Conservation (phyloP, 2,888 invertebrate genomes). For the Dynastes tityus region DNA sequence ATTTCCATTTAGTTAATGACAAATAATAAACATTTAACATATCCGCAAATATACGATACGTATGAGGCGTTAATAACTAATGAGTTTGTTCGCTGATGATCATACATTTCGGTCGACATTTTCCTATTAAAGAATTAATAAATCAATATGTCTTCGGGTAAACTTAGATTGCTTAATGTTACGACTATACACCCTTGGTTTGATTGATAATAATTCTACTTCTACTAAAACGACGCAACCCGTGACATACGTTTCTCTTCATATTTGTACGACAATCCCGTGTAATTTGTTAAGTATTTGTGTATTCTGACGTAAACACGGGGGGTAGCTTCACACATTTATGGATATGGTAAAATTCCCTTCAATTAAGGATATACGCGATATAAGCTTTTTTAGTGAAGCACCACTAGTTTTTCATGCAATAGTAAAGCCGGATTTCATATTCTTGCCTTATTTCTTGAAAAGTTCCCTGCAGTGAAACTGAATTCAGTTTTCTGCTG, state of each 20-base stretch:
- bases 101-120: slow-evolving; percentile 18
- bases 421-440: too few relatives aligned
- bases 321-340: too few relatives aligned
- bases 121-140: slow-evolving; percentile 39
- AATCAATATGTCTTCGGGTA: slow-evolving; percentile 25
- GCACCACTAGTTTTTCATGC: too few relatives aligned
- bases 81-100: background rate
- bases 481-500: too few relatives aligned
- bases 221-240: background rate
- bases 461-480: too few relatives aligned
- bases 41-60: background rate
- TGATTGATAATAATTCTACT: slow-evolving; percentile 37
- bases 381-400: too few relatives aligned
- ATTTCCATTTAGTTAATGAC: slow-evolving; percentile 21
- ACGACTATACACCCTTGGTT: slow-evolving; percentile 16
- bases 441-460: too few relatives aligned
- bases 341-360: too few relatives aligned
- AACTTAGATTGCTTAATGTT: slow-evolving; percentile 37
- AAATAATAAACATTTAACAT: slow-evolving; percentile 17
- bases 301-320: background rate
- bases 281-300: background rate
- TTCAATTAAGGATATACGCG: too few relatives aligned
- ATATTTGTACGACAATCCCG: slow-evolving; percentile 12
- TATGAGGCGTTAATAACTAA: slow-evolving; percentile 13
- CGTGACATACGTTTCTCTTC: slow-evolving; percentile 19